Base-by-base conservation (phyloP, 2,113 vertebrate genomes). In the Cariama cristata region DNA sequence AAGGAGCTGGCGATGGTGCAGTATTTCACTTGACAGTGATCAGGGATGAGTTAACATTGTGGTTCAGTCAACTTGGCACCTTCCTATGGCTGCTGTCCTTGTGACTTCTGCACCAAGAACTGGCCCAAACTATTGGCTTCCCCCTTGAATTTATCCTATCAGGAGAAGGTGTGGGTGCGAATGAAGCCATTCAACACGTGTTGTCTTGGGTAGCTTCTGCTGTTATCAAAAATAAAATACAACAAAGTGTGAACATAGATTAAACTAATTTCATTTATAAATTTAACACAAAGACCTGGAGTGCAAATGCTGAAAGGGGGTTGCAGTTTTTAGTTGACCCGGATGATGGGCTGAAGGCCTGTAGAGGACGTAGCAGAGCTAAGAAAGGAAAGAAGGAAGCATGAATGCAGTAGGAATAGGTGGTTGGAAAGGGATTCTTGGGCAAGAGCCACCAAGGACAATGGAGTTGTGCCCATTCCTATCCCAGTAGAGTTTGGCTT, bases 281-380 rank as follows among this genome's bases (percentile, higher is more conserved):
- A 33, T 67, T 81, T 67, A 49, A 32, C 32, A 6, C 2, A 12
- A 42, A 63, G 13, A 30, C 30, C 28, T 60, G 47, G 64, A 64
- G 21, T 18, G 45, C 18, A 55, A 84, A 27, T 49, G 44, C 16
- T 50, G 50, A 68, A 59, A 52, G 62, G 45, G 81, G 14, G 13
- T 44, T 79, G 72, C 6, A 7, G 49, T 7, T 60, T 69, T 45
- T 3, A 53, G 14, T 17, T 66, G 27, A 17, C 55, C 47, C 55
- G 32, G 44, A 38, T 47, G 62, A 72, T 79, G 81, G 76, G 58
- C 58, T 86, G 22, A 55, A 60, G 68, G 55, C 79, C 93, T 94
- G 90, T 13, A 93, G 91, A 92, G 79, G 91, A 94, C 7, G 6
- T 42, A 71, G 59, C 79, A 93, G 92, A 94, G 23, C 90, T 88